These are phyloP conservation scores for Augochlora pura DNA, from an alignment of 1,140 invertebrate genomes.

Conservation along the genomic window DNA sequence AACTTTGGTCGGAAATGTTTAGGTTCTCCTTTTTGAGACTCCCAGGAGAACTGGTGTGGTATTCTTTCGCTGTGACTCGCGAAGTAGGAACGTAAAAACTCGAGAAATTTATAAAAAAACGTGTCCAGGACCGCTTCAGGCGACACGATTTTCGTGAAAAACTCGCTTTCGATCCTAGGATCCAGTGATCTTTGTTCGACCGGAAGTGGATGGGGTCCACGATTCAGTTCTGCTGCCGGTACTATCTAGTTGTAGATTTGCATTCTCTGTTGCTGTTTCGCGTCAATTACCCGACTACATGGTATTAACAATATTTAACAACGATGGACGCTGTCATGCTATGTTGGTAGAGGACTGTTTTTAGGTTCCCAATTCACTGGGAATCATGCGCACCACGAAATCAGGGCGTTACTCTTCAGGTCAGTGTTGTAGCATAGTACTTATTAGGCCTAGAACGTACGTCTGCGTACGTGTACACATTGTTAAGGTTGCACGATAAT, in stretches of 20 bases:
- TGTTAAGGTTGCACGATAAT: neutral
- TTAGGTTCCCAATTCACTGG: constrained; percentile 27
- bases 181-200: too few species aligned
- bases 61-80: neutral
- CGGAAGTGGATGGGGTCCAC: neutral
- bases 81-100: neutral
- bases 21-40: neutral
- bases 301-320: constrained; percentile 12
- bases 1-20: constrained; percentile 58
- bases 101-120: neutral
- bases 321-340: constrained; percentile 9
- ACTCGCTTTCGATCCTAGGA: too few species aligned
- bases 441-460: constrained; percentile 43
- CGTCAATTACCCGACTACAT: neutral
- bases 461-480: neutral
- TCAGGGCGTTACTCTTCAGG: constrained; percentile 2
- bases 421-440: constrained; percentile 35
- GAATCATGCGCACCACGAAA: neutral
- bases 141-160: neutral
- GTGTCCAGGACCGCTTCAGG: neutral
- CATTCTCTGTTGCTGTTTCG: constrained; percentile 37
- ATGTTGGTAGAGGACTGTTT: constrained; percentile 12
- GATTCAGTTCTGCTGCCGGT: neutral
- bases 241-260: neutral
- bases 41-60: neutral